phyloP scores from a whole-genome alignment of 2,113 vertebrate genomes.

The Amia ocellicauda region DNA sequence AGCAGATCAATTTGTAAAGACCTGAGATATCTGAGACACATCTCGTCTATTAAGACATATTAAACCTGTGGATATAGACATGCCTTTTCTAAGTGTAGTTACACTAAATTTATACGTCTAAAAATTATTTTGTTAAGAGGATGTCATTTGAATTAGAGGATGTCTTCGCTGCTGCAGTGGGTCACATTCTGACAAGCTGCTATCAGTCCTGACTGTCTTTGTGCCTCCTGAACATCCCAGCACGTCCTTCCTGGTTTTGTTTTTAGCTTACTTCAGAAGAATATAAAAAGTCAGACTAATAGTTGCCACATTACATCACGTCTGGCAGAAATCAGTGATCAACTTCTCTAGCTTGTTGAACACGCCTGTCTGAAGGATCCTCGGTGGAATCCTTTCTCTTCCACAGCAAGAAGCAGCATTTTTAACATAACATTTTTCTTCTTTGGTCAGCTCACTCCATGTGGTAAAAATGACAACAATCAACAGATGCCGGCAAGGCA shows the following conservation, averaged over 20 bases:
- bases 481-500: not conserved
- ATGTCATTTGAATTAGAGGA: no score
- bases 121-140: no score
- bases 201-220: no score
- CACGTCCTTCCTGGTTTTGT: not conserved
- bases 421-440: not conserved
- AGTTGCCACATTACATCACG: not conserved
- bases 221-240: not conserved
- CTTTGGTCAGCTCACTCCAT: not conserved
- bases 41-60: no score
- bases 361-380: not conserved
- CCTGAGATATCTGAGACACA: no score
- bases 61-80: no score
- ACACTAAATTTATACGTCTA: no score
- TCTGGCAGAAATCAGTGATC: constrained; percentile 7
- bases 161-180: no score
- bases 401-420: not conserved
- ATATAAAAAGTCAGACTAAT: constrained; percentile 13
- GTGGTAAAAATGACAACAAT: not conserved
- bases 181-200: no score
- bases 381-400: not conserved
- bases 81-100: no score
- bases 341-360: constrained; percentile 6
- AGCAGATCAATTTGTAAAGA: no score
- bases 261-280: not conserved